A percentile compares a stretch with the other conserved stretches of the same genome.
These are phyloP conservation scores for Desoria tigrina DNA, from an alignment of 2,888 invertebrate species.

Conservation along the genomic window DNA sequence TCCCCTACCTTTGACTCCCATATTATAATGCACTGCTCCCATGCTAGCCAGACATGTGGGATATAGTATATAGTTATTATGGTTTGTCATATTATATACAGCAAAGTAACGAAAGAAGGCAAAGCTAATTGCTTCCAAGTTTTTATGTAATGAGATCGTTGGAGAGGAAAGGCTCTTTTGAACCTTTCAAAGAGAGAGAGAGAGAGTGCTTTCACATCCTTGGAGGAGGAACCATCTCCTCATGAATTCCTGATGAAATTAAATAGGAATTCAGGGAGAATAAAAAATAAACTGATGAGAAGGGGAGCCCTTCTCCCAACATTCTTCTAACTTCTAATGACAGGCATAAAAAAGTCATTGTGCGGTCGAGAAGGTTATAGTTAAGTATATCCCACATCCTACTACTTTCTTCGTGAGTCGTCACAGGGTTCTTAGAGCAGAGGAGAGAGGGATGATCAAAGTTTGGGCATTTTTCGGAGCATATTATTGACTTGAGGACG, in stretches of 20 bases:
- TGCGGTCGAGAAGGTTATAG: neutral
- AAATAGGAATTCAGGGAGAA: neutral
- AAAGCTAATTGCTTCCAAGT: neutral
- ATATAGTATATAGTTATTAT: too few species aligned
- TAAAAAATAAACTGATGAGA: neutral
- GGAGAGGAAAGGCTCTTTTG: neutral
- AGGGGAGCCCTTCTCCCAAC: too few species aligned
- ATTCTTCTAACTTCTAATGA: too few species aligned
- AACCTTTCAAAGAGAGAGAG: neutral
- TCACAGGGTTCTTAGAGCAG: too few species aligned
- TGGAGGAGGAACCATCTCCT: neutral
- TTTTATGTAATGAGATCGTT: constrained; percentile 5
- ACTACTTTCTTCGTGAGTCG: too few species aligned
- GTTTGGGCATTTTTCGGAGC: too few species aligned
- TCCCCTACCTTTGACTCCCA: too few species aligned
- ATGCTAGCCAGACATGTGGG: too few species aligned
- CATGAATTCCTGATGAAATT: constrained; percentile 6
- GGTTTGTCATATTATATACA: too few species aligned
- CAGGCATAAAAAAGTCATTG: constrained; percentile 5
- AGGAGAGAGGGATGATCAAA: constrained; percentile 8
- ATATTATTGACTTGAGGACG: neutral
- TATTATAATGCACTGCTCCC: too few species aligned
- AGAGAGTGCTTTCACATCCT: too few species aligned
- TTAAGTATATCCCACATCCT: too few species aligned
- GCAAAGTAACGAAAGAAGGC: neutral